phyloP scores from a whole-genome alignment of 1,140 invertebrate species.

The Leptoteleia sp. region DNA sequence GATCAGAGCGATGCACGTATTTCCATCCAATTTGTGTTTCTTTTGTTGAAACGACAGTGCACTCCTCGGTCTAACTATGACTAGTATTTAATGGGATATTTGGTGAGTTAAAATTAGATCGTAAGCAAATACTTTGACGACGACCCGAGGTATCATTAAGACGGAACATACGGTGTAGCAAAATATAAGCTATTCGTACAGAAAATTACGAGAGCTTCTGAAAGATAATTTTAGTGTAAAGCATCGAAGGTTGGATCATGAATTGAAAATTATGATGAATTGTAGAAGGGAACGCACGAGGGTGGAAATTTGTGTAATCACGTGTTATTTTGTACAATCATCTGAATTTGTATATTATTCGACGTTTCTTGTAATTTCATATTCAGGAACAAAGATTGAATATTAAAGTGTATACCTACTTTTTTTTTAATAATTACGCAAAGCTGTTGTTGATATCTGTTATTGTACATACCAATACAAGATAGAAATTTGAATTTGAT shows the following conservation, averaged over 20 bases:
- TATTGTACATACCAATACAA: too few species aligned
- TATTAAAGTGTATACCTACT: neutral
- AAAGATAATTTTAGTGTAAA: conserved; percentile 34
- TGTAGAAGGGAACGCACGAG: conserved; percentile 7
- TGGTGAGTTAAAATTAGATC: conserved; percentile 44
- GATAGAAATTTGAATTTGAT: too few species aligned
- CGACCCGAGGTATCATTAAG: conserved; percentile 42
- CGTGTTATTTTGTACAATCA: conserved; percentile 25
- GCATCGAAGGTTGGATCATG: conserved; percentile 29
- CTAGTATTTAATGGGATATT: conserved; percentile 40
- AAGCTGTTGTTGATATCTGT: too few species aligned
- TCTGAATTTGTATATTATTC: conserved; percentile 9
- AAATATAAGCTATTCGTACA: conserved; percentile 43
- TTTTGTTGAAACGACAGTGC: conserved; percentile 3
- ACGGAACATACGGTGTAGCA: conserved; percentile 22
- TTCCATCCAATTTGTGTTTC: neutral
- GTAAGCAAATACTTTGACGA: conserved; percentile 50
- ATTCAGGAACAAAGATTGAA: neutral
- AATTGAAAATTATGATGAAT: conserved; percentile 48
- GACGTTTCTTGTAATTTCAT: neutral
- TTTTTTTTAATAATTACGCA: too few species aligned
- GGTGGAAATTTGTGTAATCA: conserved; percentile 34
- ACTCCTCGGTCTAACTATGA: conserved; percentile 25
- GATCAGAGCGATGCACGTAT: too few species aligned
- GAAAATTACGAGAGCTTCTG: conserved; percentile 43